Evolutionary conservation across 2,888 invertebrate genomes (phyloP), one percentile per base, ranked within the genome.

Genomic region (Xestia xanthographa): DNA sequence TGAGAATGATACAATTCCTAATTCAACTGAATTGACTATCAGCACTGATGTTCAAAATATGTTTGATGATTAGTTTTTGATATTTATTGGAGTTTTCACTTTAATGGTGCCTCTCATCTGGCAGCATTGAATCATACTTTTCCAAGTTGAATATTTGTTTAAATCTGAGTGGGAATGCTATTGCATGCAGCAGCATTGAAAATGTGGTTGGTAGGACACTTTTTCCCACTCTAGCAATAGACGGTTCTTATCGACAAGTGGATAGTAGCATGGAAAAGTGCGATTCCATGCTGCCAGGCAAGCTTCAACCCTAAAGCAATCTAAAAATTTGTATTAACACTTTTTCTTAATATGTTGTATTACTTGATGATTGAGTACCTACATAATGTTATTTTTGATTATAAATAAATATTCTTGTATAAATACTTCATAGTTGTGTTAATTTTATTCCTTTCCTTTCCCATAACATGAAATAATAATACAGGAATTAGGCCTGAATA

Each of bases 1-100:
- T 93, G 95, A 95, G 79, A 95, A 94, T 92, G 94, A 96, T 85
- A 96, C 95, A 5, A 86, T 93, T 29, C 95, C 95, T 34, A 91
- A 93, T 77, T 89, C 94, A 48, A 93, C 93, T 34, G 94, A 95
- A 74, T 85, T 96, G 12, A 92, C 91, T 22, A 92, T 96, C 65
- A 91, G 89, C 81, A 90, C 95, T 22, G 95, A 95, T 86, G 91
- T 95, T 22, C 93, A 96, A 88, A 93, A 95, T 80, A 92, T 96
- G 82, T 97, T 96, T 93, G 95, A 95, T 92, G 94, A 95, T 80
- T 84, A 73, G 75, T 56, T 82, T 65, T 45, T 67, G 8, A 20
- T 8, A 66, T 41, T 38, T 43, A 26, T 53, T 45, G 14, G 1
- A 53, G 1, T 17, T 76, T n/a, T 56, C 11, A 14, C 12, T 20